A percentile compares a stretch with the other conserved stretches of the same genome.
Conservation (phyloP, 2,888 invertebrate genomes). For the Xestia rhomboidea region DNA sequence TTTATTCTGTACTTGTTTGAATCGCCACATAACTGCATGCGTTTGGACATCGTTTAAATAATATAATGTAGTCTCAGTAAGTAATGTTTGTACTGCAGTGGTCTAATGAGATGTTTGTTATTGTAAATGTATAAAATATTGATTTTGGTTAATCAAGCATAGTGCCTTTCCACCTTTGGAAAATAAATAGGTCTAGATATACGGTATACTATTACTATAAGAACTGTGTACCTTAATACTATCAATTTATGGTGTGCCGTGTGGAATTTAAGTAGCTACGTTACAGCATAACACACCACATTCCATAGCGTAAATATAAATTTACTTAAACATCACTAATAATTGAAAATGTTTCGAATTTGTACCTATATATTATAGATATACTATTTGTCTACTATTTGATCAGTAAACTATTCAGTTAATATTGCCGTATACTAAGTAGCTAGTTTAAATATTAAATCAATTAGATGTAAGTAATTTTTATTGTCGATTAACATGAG, state of each 20-base stretch:
- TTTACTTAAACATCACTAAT: slow-evolving; percentile 67
- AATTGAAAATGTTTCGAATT: slow-evolving; percentile 78
- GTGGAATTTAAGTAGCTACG: slow-evolving; percentile 64
- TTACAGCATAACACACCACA: slow-evolving; percentile 66
- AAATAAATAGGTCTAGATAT: slow-evolving; percentile 77
- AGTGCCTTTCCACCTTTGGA: slow-evolving; percentile 87
- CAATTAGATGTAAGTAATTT: slow-evolving; percentile 82
- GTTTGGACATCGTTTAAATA: slow-evolving; percentile 55
- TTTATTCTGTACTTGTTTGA: slow-evolving; percentile 59
- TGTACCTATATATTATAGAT: slow-evolving; percentile 73
- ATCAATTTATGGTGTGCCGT: slow-evolving; percentile 67
- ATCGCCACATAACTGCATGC: slow-evolving; percentile 60
- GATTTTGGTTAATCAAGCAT: slow-evolving; percentile 82
- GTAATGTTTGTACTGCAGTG: slow-evolving; percentile 50
- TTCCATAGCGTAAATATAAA: slow-evolving; percentile 65
- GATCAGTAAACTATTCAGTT: slow-evolving; percentile 75
- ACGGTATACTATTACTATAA: slow-evolving; percentile 73
- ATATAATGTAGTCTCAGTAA: slow-evolving; percentile 51
- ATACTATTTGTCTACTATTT: slow-evolving; percentile 75
- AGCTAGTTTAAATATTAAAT: slow-evolving; percentile 84
- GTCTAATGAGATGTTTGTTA: slow-evolving; percentile 53
- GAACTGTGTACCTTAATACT: slow-evolving; percentile 70
- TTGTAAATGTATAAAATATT: slow-evolving; percentile 55
- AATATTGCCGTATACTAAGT: slow-evolving; percentile 77
- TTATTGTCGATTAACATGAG: slow-evolving; percentile 78